Evolutionary conservation across 2,888 invertebrate genomes (phyloP).

Genomic region (Sesia apiformis): DNA sequence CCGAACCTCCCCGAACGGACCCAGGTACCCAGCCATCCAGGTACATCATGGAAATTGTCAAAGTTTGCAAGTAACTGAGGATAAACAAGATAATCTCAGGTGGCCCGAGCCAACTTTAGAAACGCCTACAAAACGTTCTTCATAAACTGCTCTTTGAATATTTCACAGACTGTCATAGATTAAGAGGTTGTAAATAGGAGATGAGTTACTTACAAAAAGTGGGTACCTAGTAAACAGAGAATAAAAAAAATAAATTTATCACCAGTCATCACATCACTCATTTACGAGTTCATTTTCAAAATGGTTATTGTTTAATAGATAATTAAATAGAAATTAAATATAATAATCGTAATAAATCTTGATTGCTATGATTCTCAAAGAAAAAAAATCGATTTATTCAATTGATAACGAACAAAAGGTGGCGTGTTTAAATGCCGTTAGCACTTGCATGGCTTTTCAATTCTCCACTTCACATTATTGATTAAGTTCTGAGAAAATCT

Average conservation of each 20-base stretch:
- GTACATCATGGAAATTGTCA: constrained; percentile 62
- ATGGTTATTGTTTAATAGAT: too few relatives aligned
- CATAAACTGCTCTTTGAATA: background rate
- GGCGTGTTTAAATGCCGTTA: constrained; percentile 37
- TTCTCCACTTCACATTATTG: constrained; percentile 47
- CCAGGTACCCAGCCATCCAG: constrained; percentile 8
- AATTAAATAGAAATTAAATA: too few relatives aligned
- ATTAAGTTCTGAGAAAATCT: constrained; percentile 53
- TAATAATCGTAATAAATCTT: too few relatives aligned
- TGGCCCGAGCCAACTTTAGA: background rate
- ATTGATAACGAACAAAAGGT: constrained; percentile 22
- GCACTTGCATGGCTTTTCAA: constrained; percentile 40
- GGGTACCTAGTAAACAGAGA: too few relatives aligned
- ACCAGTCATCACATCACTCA: too few relatives aligned
- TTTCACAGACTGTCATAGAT: background rate
- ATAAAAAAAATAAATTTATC: too few relatives aligned
- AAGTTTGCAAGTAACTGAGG: constrained; percentile 37
- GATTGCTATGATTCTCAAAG: too few relatives aligned
- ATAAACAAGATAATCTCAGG: background rate
- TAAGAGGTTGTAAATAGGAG: background rate
- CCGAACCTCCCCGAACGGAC: constrained; percentile 26
- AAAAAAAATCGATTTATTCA: background rate
- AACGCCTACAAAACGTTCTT: background rate
- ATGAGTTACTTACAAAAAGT: too few relatives aligned
- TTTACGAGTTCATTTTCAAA: too few relatives aligned